Evolutionary conservation across 2,797 vertebrate species (phyloP), one percentile per base, ranked within the genome.

Genomic region (Apogon talboti): DNA sequence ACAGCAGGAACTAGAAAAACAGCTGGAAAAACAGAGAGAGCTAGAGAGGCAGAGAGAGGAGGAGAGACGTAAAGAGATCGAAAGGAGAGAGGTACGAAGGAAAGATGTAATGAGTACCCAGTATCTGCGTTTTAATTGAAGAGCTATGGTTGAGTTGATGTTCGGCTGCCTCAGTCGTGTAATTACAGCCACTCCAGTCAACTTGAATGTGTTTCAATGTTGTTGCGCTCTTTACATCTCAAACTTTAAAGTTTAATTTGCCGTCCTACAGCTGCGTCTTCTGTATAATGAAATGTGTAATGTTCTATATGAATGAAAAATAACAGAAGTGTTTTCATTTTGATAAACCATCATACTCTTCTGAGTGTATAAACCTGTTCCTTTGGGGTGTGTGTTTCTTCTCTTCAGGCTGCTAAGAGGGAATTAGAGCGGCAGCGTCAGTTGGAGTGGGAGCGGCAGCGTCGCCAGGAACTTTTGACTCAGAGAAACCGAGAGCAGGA

Each of bases 401-500:
- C 3, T 28, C 3, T 28, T 15, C 50, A 99, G 98, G 95, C 96
- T 6, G 98, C 98, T 19, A 99, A 99, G 74, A 89, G 97, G 37
- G 98, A 99, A 83, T 89, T 99, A 66, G 98, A 99, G 89, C 92
- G 97, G 0, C 97, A 95, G 88, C 92, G 91, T 30, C 91, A 91
- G 79, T 7, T 91, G 66, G 91, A 92, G 79, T 92, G 91, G 91
- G 91, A 94, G 76, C 93, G 90, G 0, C 91, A 92, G 7, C 94
- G 97, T 30, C 93, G 98, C 6, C 98, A 99, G 87, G 98, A 99
- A 74, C 94, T 99, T 45, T 90, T 99, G 43, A 97, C 91, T 81
- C 98, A 98, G 84, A 95, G 98, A 78, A 98, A 98, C 93, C 90
- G 95, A 71, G 97, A 99, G 62, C 98, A 99, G 91, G 98, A 99